These are phyloP conservation scores for Kryptopterus vitreolus DNA, from an alignment of 2,797 vertebrate species.

Conservation along the genomic window DNA sequence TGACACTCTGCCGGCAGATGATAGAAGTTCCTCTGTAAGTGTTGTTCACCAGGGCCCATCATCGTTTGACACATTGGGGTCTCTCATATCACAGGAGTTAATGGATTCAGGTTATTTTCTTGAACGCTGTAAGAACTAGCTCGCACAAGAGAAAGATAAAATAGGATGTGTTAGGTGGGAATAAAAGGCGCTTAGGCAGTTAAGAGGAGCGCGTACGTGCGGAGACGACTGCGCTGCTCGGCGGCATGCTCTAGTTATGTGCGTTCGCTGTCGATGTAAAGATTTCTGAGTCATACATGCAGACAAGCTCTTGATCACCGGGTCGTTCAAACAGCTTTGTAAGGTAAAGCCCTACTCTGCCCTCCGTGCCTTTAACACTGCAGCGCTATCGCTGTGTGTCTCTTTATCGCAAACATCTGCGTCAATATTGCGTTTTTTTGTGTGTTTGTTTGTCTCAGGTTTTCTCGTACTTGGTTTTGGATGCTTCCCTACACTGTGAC, in stretches of 20 bases:
- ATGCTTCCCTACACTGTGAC: too few species aligned
- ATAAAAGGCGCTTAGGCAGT: conserved; percentile 41
- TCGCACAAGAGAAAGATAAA: conserved; percentile 51
- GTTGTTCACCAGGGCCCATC: conserved; percentile 72
- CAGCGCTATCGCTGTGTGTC: neutral
- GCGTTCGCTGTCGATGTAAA: conserved; percentile 78
- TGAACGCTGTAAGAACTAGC: conserved; percentile 65
- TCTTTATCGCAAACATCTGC: too few species aligned
- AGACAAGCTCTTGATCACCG: conserved; percentile 74
- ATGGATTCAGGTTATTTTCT: conserved; percentile 71
- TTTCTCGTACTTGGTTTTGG: too few species aligned
- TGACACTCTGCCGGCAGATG: conserved; percentile 66
- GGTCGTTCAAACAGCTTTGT: conserved; percentile 79
- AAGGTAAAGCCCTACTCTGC: conserved; percentile 49
- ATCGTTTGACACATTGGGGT: conserved; percentile 75
- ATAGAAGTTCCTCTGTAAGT: conserved; percentile 67
- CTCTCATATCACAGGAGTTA: conserved; percentile 73
- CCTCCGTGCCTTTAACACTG: neutral
- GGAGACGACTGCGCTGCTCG: conserved; percentile 12
- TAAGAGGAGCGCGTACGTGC: conserved; percentile 32
- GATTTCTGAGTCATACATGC: conserved; percentile 74
- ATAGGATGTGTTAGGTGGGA: conserved; percentile 29
- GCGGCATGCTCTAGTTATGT: conserved; percentile 51
- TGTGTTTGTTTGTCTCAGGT: too few species aligned
- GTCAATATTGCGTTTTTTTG: too few species aligned